phyloP scores from a whole-genome alignment of 2,888 invertebrate genomes.

The Drosophila borealis region DNA sequence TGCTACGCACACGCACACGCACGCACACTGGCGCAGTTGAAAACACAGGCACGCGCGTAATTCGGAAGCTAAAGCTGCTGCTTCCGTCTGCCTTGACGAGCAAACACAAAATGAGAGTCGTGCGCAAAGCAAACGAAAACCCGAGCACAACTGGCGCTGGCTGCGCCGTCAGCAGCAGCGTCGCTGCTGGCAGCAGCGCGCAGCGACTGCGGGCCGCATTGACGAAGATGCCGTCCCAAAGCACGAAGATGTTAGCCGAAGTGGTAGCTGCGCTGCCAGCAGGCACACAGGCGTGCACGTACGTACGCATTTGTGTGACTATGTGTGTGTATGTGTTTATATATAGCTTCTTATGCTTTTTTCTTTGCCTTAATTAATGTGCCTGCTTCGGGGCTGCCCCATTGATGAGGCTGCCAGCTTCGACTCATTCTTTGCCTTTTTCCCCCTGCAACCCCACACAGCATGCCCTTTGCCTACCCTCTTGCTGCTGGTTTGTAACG shows the following conservation, averaged over 20 bases:
- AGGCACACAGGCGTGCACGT: constrained; percentile 13
- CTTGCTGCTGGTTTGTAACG: constrained; percentile 45
- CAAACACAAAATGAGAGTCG: constrained; percentile 80
- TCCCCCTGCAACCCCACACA: constrained; percentile 6
- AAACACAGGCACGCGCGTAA: constrained; percentile 41
- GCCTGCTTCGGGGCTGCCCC: constrained; percentile 67
- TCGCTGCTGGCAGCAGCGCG: constrained; percentile 29
- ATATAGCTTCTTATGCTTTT: constrained; percentile 52
- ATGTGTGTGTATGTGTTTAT: constrained; percentile 29
- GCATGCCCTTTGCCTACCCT: neutral
- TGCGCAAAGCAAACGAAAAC: constrained; percentile 75
- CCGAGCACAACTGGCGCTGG: constrained; percentile 58
- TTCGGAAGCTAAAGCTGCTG: constrained; percentile 62
- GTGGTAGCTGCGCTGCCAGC: constrained; percentile 39
- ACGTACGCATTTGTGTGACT: constrained; percentile 9
- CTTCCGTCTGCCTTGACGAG: constrained; percentile 78
- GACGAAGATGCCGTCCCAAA: constrained; percentile 59
- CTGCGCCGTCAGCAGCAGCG: constrained; percentile 43
- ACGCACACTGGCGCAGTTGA: constrained; percentile 4
- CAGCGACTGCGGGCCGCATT: constrained; percentile 34
- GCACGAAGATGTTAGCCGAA: constrained; percentile 67
- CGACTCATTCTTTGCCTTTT: constrained; percentile 23
- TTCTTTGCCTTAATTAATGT: constrained; percentile 73
- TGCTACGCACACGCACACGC: constrained; percentile 12
- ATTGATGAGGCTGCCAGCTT: constrained; percentile 66